Percentiles rank a stretch among this genome's conserved stretches.
Evolutionary conservation across 1,140 invertebrate genomes (phyloP).

Genomic region (Gryllus bimaculatus): DNA sequence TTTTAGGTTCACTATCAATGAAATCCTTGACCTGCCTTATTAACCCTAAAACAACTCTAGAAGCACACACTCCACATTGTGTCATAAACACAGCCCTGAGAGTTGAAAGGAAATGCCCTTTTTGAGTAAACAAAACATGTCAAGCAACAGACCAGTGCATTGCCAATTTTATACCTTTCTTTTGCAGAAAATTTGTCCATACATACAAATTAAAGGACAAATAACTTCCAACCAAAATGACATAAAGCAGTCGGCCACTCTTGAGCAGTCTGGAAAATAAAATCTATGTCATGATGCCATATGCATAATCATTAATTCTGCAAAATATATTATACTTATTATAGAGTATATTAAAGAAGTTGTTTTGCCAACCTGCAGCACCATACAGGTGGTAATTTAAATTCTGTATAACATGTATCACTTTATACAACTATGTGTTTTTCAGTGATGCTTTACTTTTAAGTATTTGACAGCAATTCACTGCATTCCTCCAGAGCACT

Average conservation of each 20-base stretch:
- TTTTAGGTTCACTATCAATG: no score
- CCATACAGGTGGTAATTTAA: not conserved
- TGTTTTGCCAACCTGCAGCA: not conserved
- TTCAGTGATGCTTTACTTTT: not conserved
- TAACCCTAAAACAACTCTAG: no score
- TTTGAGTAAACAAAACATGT: no score
- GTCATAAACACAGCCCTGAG: no score
- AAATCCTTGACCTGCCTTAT: no score
- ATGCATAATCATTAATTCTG: no score
- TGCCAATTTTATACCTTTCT: not conserved
- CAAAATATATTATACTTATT: not conserved
- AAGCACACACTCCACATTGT: no score
- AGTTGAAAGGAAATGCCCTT: no score
- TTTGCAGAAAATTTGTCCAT: constrained; percentile 12
- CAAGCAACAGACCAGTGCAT: no score
- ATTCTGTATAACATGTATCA: not conserved
- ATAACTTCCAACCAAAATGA: constrained; percentile 30
- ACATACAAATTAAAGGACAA: constrained; percentile 25
- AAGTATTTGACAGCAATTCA: not conserved
- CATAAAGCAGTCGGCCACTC: constrained; percentile 30
- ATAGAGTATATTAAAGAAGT: not conserved
- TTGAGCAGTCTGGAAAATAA: constrained; percentile 28
- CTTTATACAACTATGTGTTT: not conserved
- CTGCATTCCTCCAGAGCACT: not conserved
- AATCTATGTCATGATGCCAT: not conserved